These are phyloP conservation scores for Keiferia lycopersicella DNA, from an alignment of 2,888 invertebrate species.

Conservation along the genomic window DNA sequence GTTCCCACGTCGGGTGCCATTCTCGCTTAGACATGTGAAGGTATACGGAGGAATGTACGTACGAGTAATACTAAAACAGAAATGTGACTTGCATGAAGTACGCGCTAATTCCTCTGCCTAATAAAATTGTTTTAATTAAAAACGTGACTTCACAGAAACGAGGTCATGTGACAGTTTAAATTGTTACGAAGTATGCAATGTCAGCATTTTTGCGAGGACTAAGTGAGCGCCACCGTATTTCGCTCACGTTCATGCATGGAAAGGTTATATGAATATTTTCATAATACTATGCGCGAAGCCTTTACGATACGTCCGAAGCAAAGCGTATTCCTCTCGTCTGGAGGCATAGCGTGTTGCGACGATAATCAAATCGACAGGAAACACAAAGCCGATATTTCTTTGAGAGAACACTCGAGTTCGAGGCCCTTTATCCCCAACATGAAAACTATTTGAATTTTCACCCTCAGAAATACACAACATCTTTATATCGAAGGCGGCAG, in stretches of 20 bases:
- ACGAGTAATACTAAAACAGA: slow-evolving; percentile 29
- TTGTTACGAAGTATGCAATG: slow-evolving; percentile 20
- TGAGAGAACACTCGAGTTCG: slow-evolving; percentile 40
- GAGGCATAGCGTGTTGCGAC: slow-evolving; percentile 41
- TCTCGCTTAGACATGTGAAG: slow-evolving; percentile 32
- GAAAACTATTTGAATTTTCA: slow-evolving; percentile 64
- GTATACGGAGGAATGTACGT: slow-evolving; percentile 25
- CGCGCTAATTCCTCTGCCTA: slow-evolving; percentile 33
- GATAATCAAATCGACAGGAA: slow-evolving; percentile 49
- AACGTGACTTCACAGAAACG: slow-evolving; percentile 59
- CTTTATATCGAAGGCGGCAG: slow-evolving; percentile 53
- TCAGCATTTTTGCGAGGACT: slow-evolving; percentile 17
- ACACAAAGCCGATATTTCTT: slow-evolving; percentile 48
- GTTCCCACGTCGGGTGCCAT: slow-evolving; percentile 49
- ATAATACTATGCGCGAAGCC: background rate
- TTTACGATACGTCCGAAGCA: slow-evolving; percentile 13
- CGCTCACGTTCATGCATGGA: background rate
- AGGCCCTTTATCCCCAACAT: slow-evolving; percentile 46
- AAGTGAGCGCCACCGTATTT: slow-evolving; percentile 10
- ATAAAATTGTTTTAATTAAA: slow-evolving; percentile 56
- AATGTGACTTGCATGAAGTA: slow-evolving; percentile 39
- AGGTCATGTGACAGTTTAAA: slow-evolving; percentile 35
- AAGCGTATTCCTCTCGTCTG: slow-evolving; percentile 14
- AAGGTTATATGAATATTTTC: background rate
- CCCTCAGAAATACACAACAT: slow-evolving; percentile 45